Base-by-base conservation (phyloP, 2,113 vertebrate genomes). In the Gallinago media region DNA sequence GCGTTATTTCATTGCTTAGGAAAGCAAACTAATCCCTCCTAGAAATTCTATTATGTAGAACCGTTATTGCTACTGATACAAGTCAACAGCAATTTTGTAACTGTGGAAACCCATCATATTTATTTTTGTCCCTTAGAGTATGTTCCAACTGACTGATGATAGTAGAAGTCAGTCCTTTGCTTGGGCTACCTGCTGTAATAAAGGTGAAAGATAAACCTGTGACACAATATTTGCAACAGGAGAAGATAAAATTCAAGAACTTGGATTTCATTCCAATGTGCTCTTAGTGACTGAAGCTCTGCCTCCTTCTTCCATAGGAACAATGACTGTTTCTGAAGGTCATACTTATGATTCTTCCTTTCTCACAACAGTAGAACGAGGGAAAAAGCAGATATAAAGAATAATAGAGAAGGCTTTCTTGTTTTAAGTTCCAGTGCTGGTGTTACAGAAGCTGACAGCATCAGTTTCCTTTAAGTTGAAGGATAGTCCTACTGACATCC, bases 11-110 rank as follows among this genome's bases (percentile, higher is more conserved):
- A 54, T 73, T 88, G 58, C 63, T 96, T 92, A 88, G 79, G 63
- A 96, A 88, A 79, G 74, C 71, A 93, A 90, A 62, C 67, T 93
- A 93, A 90, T 88, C 74, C 67, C n/a, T 88, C 27, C 75, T 88
- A 85, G 85, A 94, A 92, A 80, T 90, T 85, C 88, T 85, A 49
- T 94, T 68, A 61, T 3, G 11, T 83, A 85, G 75, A 88, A 83
- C 67, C 0, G 0, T 73, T 68, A 82, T 76, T 92, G 38, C 90
- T 58, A 58, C 44, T 0, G 18, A 66, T 95, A 93, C 54, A 90
- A 92, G 90, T 75, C 74, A 93, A 75, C 49, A 85, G 52, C 87
- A 87, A 85, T 94, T 96, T 92, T 90, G 49, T 92, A 73, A 13
- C 78, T 90, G 54, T 92, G 85, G 88, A 93, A 95, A 93, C n/a